Percentiles rank a stretch among this genome's conserved stretches.
phyloP scores from a whole-genome alignment of 2,888 invertebrate genomes.

The Caenorhabditis sp. region DNA sequence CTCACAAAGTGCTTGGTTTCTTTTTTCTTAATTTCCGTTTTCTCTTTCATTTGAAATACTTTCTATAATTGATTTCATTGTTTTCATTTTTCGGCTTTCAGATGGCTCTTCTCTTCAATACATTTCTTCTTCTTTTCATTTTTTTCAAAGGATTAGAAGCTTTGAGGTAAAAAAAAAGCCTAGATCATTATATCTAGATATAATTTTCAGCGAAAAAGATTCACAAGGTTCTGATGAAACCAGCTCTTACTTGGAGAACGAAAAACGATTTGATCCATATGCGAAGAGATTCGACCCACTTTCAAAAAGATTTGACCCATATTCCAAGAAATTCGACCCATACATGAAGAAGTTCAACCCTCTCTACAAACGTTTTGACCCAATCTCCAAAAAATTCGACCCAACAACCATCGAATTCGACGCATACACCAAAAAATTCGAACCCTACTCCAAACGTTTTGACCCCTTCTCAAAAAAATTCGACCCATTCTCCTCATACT shows the following conservation, averaged over 20 bases:
- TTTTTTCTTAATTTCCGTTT: too few relatives aligned
- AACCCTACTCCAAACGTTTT: conserved; percentile 24
- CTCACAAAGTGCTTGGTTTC: neutral
- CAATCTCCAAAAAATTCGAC: conserved; percentile 24
- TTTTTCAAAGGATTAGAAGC: neutral
- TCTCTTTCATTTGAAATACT: neutral
- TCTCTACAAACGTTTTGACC: conserved; percentile 35
- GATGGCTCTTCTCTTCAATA: neutral
- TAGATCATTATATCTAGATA: neutral
- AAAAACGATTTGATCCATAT: conserved; percentile 18
- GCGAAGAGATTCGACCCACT: conserved; percentile 31
- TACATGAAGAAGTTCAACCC: conserved; percentile 23
- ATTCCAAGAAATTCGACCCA: conserved; percentile 33
- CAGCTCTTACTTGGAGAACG: neutral
- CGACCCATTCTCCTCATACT: neutral
- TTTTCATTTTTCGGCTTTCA: neutral
- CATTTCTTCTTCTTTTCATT: neutral
- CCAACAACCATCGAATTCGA: conserved; percentile 2
- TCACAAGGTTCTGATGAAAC: too few relatives aligned
- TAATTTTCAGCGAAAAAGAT: neutral
- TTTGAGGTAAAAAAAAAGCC: neutral
- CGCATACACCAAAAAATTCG: conserved; percentile 1
- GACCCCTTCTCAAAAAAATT: conserved; percentile 26
- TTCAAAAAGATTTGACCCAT: conserved; percentile 33
- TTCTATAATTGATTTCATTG: neutral